These are phyloP conservation scores for Syngnathus floridae DNA, from an alignment of 2,113 vertebrate genomes.

Conservation along the genomic window DNA sequence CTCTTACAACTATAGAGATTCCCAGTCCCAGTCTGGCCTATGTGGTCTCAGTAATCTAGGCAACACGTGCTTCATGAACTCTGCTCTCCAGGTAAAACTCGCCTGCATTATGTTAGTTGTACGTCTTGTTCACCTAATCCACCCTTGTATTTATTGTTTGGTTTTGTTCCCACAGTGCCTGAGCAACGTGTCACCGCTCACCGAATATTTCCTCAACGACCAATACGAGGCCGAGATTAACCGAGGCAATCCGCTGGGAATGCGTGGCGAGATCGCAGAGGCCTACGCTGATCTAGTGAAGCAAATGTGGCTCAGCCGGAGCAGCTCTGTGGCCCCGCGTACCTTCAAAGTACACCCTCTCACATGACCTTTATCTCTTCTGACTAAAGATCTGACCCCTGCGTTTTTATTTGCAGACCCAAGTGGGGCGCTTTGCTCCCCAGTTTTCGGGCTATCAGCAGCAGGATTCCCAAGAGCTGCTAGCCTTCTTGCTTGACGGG, in stretches of 20 bases:
- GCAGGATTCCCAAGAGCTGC: conserved; percentile 93
- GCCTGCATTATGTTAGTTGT: background rate
- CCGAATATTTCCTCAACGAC: conserved; percentile 90
- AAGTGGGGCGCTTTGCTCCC: conserved; percentile 94
- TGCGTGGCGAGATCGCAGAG: conserved; percentile 95
- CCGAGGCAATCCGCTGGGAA: conserved; percentile 90
- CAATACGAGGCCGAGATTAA: conserved; percentile 92
- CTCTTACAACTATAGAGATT: conserved; percentile 87
- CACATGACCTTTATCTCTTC: background rate
- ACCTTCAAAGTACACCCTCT: conserved; percentile 85
- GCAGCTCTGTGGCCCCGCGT: conserved; percentile 84
- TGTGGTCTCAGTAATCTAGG: conserved; percentile 96
- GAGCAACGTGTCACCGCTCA: conserved; percentile 88
- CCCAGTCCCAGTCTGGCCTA: conserved; percentile 83
- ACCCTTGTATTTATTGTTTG: background rate
- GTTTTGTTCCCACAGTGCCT: conserved; percentile 75
- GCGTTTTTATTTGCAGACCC: conserved; percentile 71
- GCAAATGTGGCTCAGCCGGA: conserved; percentile 93
- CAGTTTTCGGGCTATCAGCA: conserved; percentile 98
- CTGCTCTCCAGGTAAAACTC: conserved; percentile 84
- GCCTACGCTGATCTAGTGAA: conserved; percentile 93
- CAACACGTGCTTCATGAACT: conserved; percentile 99
- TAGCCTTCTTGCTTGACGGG: conserved; percentile 94
- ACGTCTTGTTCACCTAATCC: background rate
- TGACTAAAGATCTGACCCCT: background rate